Base-by-base conservation (phyloP, 2,113 vertebrate species). In the Esox niger region DNA sequence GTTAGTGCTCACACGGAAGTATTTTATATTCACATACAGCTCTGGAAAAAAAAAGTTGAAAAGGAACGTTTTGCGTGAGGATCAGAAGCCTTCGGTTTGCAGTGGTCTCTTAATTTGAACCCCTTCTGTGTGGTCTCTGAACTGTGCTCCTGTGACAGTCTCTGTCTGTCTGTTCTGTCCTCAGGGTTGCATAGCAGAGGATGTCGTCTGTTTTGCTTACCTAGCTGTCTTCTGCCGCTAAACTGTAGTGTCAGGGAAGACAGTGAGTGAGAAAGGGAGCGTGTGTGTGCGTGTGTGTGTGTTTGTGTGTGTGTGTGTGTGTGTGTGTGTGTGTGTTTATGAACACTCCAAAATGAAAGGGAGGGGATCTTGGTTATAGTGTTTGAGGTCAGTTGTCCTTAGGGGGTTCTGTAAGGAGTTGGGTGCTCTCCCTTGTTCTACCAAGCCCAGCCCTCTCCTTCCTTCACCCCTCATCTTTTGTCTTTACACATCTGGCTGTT, bases 401-500 rank as follows among this genome's bases (percentile, higher is more conserved):
- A n/a, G n/a, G n/a, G n/a, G n/a, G n/a, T n/a, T n/a, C n/a, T n/a
- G n/a, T n/a, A n/a, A n/a, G n/a, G n/a, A n/a, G n/a, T n/a, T n/a
- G n/a, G n/a, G n/a, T n/a, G n/a, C 33, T 11, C 35, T 15, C 15
- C 35, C 35, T 0, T 43, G 13, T 43, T 15, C 35, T 43, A 35
- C 10, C 0, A 6, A 6, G 7, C 2, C 33, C 33, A 7, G 7
- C 35, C 35, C 35, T 15, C 35, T 38, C 13, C 35, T 13, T 11
- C 35, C 35, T 38, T 13, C 11, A 2, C 13, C 17, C 11, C 17
- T 43, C 35, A n/a, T n/a, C 35, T 43, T 10, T 13, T 13, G 9
- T 84, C 79, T 83, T 88, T 59, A 62, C 83, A 83, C 88, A 90
- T 88, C 81, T 90, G 88, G 75, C 80, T 79, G 75, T 82, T 82